Evolutionary conservation across 2,113 vertebrate species (phyloP).

Genomic region (Pseudorectes ferrugineus): DNA sequence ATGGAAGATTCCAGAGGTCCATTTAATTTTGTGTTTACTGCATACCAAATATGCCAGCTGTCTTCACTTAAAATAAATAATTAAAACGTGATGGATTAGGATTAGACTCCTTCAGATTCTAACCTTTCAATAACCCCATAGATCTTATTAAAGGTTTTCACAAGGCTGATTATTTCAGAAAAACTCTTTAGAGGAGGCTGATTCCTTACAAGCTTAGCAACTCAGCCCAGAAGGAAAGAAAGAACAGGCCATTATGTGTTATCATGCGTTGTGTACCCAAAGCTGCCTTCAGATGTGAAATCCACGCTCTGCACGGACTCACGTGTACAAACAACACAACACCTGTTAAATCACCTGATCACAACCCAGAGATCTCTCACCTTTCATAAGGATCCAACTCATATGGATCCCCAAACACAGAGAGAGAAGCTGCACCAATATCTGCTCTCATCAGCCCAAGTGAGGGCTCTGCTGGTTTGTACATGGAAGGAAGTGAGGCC

Average conservation of each 20-base stretch:
- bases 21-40: not conserved
- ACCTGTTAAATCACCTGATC: not conserved
- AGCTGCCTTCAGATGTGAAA: not conserved
- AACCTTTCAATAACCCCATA: not conserved
- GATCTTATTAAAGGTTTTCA: not conserved
- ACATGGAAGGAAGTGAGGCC: slow-evolving; percentile 80
- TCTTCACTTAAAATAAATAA: not conserved
- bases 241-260: not conserved
- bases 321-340: accelerated
- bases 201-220: not conserved
- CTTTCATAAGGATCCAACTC: slow-evolving; percentile 86
- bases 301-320: not conserved
- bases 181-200: not conserved
- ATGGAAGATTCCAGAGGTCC: not conserved
- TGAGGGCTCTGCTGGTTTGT: slow-evolving; percentile 77
- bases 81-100: not conserved
- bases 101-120: not conserved
- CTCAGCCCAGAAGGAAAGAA: not conserved
- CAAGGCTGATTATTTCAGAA: not conserved
- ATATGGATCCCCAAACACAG: slow-evolving; percentile 89
- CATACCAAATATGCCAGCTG: not conserved
- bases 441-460: slow-evolving; percentile 88
- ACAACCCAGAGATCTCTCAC: not conserved
- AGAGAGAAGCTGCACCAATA: slow-evolving; percentile 91
- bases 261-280: not conserved